Evolutionary conservation across 2,888 invertebrate species (phyloP), one percentile per base, ranked within the genome.

Genomic region (Rhagonycha fulva): DNA sequence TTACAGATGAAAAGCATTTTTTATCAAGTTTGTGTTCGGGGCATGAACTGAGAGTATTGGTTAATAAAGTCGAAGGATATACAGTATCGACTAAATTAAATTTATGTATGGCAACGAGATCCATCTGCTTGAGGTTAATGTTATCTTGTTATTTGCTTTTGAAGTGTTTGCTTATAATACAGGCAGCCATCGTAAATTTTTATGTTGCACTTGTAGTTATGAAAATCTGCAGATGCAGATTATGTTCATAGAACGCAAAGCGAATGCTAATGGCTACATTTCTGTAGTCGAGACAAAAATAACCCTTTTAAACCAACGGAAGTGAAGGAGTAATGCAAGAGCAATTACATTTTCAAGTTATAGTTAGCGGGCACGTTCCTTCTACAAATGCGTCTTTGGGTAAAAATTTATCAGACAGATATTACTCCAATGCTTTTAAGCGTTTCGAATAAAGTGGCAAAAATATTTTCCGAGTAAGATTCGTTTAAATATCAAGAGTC

Each of bases 231-330:
- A 66, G 63, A 66, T 74, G 74, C 74, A 75, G 71, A 75, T 75
- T 75, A 75, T 62, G 68, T 67, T 66, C 28, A 62, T 74, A 26
- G 28, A 68, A 70, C 47, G 60, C 63, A 14, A 28, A 69, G 68
- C 68, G 71, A 68, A 71, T 61, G 75, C 66, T 74, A 74, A 74
- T 70, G 70, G 68, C 69, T 62, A 62, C 68, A 73, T 73, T 68
- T 68, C 68, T 73, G 69, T 32, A 68, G 67, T 70, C 62, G 30
- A 74, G 74, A 62, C 73, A 74, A 74, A 74, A 74, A 74, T 74
- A 74, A 74, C 74, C 74, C 74, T 74, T 68, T 74, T 74, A 74
- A 74, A 75, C 75, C 67, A 72, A 70, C 70, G 76, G 76, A 76
- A 72, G 76, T 76, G 47, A 68, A 70, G 70, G 24, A 67, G 74